Base-by-base conservation (phyloP, 2,888 invertebrate genomes). In the Pterostichus niger region DNA sequence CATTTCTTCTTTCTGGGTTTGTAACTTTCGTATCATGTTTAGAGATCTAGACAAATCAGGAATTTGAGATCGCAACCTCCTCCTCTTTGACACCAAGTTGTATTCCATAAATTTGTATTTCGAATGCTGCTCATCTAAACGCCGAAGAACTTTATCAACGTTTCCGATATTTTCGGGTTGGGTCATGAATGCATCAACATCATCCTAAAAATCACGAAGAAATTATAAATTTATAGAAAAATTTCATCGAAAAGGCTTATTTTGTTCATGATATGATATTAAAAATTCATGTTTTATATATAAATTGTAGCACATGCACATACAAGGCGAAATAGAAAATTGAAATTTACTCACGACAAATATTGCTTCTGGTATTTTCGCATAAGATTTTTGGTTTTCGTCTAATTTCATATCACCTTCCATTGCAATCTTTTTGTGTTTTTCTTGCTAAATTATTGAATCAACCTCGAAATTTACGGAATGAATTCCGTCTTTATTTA, bases 81-180 rank as follows among this genome's bases (percentile, higher is more conserved):
- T 94, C 85, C 96, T 95, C 87, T 98, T 97, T 11, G 96, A 95
- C 79, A 94, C 92, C 85, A 99, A 92, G 89, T 97, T 98, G 87
- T 94, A 95, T 90, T 99, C 99, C 97, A 99, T 98, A 89, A 97
- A 97, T 91, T 98, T 98, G 90, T 99, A 99, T 92, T 99, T 98
- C 84, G 95, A 95, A 91, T 98, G 97, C 88, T 96, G 96, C 88
- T 98, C 98, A 89, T 99, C 98, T 84, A 99, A 91, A 87, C 93
- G 93, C 87, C 95, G 95, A 78, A 99, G 91, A 13, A 98, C 98
- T 88, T 94, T 94, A 87, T 98, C 97, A 2, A 96, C 96, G 84
- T 95, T 94, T 75, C 94, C 95, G 85, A 93, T 93, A 88, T 97
- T 97, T 87, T 96, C 97, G 13, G 95, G 92, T 86, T 93, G 91